Percentiles rank a stretch among this genome's conserved stretches.
Evolutionary conservation across 2,113 vertebrate species (phyloP).

Genomic region (Phodopus roborovskii): DNA sequence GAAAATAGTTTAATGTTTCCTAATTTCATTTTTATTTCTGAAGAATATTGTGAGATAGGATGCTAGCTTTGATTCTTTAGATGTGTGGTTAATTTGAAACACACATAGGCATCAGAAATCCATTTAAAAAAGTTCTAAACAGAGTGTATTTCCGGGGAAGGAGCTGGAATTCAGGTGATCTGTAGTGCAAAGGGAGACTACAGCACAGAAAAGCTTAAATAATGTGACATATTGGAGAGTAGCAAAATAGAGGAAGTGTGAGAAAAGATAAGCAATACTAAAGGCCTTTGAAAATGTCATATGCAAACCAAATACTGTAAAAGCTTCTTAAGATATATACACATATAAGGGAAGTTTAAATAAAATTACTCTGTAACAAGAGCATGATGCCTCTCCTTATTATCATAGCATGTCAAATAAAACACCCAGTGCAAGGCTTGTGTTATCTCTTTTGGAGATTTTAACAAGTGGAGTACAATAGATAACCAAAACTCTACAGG

Average conservation of each 20-base stretch:
- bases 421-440: neutral
- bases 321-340: neutral
- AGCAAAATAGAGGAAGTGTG: neutral
- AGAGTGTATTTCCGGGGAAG: neutral
- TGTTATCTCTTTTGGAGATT: neutral
- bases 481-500: neutral
- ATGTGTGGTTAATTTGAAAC: neutral
- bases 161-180: neutral
- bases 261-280: no score
- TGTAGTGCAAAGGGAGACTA: neutral
- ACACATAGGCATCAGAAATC: neutral
- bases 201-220: neutral
- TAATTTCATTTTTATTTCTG: neutral
- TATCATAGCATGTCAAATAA: neutral
- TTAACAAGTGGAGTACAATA: neutral
- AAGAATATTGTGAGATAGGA: neutral
- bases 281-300: neutral
- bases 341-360: neutral
- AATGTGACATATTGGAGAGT: neutral
- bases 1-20: conserved; percentile 78
- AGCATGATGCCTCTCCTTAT: neutral
- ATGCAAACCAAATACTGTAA: neutral
- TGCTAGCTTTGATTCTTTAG: neutral
- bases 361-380: neutral
- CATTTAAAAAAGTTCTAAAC: neutral